Evolutionary conservation across 2,797 vertebrate species (phyloP).

Genomic region (Rhinichthys osculus): DNA sequence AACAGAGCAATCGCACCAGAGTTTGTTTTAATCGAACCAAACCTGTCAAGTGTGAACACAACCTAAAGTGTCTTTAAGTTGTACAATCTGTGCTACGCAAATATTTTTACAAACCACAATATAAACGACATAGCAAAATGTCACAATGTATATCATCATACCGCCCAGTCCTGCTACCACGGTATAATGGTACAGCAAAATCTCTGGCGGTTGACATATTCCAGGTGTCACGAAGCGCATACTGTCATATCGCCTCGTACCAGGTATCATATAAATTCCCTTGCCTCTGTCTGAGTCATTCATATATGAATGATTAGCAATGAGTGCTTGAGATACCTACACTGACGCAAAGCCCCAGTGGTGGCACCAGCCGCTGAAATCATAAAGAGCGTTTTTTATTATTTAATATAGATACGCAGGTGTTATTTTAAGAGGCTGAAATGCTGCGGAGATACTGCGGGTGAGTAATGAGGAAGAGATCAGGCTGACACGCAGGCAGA

Average conservation of each 20-base stretch:
- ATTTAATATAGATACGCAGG: slow-evolving; percentile 50
- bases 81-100: background rate
- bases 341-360: slow-evolving; percentile 33
- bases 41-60: background rate
- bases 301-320: slow-evolving; percentile 3
- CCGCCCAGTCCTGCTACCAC: background rate
- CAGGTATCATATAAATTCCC: slow-evolving; percentile 16
- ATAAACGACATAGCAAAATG: background rate
- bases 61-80: background rate
- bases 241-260: background rate
- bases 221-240: background rate
- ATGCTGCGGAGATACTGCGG: slow-evolving; percentile 40
- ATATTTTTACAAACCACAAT: background rate
- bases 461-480: slow-evolving; percentile 60
- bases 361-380: slow-evolving; percentile 6
- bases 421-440: slow-evolving; percentile 59
- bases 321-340: slow-evolving; percentile 22
- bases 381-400: slow-evolving; percentile 20
- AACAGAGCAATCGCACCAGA: background rate
- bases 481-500: slow-evolving; percentile 46
- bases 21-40: background rate
- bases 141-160: background rate
- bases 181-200: background rate
- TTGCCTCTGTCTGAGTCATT: slow-evolving; percentile 30
- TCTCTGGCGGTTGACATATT: background rate